phyloP scores from a whole-genome alignment of 2,113 vertebrate genomes.

The Ictalurus furcatus region DNA sequence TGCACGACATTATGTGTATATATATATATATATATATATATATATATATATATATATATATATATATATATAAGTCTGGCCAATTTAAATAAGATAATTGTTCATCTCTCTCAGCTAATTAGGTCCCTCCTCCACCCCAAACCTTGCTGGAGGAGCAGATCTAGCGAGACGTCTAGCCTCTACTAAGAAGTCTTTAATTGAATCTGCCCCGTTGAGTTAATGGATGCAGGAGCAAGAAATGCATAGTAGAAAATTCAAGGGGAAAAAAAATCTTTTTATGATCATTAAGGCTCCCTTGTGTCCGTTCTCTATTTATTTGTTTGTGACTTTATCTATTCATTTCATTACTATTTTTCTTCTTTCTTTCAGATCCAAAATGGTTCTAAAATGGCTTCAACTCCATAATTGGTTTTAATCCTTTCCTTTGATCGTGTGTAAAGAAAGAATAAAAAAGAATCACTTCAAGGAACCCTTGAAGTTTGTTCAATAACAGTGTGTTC shows the following conservation, averaged over 20 bases:
- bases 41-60: no score
- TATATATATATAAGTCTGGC: conserved; percentile 16
- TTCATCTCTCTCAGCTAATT: conserved; percentile 70
- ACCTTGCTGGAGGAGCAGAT: conserved; percentile 37
- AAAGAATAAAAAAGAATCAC: conserved; percentile 59
- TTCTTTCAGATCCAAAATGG: conserved; percentile 67
- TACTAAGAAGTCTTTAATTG: conserved; percentile 56
- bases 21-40: no score
- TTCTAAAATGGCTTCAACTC: conserved; percentile 68
- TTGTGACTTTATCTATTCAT: conserved; percentile 55
- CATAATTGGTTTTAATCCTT: conserved; percentile 32
- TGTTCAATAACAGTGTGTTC: conserved; percentile 73
- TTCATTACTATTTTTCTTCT: conserved; percentile 60
- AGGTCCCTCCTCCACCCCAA: conserved; percentile 54
- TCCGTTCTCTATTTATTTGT: conserved; percentile 59
- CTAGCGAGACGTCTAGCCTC: conserved; percentile 55
- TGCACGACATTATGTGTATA: conserved; percentile 36
- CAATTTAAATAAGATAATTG: conserved; percentile 62
- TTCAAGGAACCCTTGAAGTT: conserved; percentile 72
- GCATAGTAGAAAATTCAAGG: conserved; percentile 58
- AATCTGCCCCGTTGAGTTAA: conserved; percentile 70
- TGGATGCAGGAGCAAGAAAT: conserved; percentile 61
- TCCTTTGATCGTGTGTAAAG: conserved; percentile 77
- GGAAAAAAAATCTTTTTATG: conserved; percentile 51
- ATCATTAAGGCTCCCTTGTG: conserved; percentile 64